Evolutionary conservation across 2,113 vertebrate species (phyloP), one percentile per base, ranked within the genome.

Genomic region (Tachysurus fulvidraco): DNA sequence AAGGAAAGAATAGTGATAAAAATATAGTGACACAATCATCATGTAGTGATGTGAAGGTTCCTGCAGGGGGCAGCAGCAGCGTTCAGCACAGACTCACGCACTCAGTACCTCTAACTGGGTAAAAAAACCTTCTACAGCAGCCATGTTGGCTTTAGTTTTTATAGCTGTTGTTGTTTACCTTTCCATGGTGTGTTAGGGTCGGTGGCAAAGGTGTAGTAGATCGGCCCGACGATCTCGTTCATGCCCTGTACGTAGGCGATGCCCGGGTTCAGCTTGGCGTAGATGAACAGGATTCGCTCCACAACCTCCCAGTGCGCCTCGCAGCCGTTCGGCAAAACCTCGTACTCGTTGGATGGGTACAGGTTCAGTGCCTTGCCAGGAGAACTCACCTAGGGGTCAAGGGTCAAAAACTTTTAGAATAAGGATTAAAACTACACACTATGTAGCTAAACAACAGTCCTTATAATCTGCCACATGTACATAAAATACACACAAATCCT

Each of bases 221-320:
- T 96, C 5, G 98, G 98, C 9, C 98, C 98, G 7, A 99, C 97
- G 0, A 99, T 97, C 92, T 99, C 98, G 0, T 99, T 99, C 98
- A 99, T 99, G 89, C 98, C 98, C 93, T 99, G 98, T 0, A 99
- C 98, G 0, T 99, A 99, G 0, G 98, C 98, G 0, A 99, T 98
- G 21, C 98, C 98, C 0, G 98, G 98, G 91, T 99, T 99, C 91
- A 99, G 96, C 92, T 99, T 99, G 91, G 98, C 98, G 0, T 99
- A 99, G 94, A 99, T 97, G 94, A 99, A 99, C 50, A 99, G 95
- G 92, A 99, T 99, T 0, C 98, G 91, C 91, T 99, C 98, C 86
- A 99, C 98, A 91, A 99, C 98, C 84, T 99, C 98, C 98, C 98
- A 99, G 93, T 99, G 98, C 8, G 97, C 97, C 85, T 99, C 98